Evolutionary conservation across 2,797 vertebrate genomes (phyloP).

Genomic region (Xiphophorus birchmanni): DNA sequence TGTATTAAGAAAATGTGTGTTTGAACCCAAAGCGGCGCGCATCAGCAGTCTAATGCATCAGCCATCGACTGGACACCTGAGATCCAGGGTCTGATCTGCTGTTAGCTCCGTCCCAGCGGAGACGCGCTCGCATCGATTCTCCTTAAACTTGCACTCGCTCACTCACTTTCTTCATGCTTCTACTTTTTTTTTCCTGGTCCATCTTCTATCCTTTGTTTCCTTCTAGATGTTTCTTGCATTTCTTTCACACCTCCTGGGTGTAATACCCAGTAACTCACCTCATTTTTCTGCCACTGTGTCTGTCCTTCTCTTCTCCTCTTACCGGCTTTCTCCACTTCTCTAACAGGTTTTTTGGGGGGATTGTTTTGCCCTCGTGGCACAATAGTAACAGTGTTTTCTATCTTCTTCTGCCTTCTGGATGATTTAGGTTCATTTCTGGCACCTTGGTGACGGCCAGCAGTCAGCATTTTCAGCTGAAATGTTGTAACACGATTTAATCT

Average conservation of each 20-base stretch:
- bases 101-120: slow-evolving; percentile 74
- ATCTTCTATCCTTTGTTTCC: slow-evolving; percentile 18
- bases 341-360: slow-evolving; percentile 16
- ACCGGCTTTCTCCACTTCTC: slow-evolving; percentile 35
- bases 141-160: slow-evolving; percentile 53
- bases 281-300: slow-evolving; percentile 27
- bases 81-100: slow-evolving; percentile 67
- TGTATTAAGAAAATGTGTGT: slow-evolving; percentile 89
- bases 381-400: slow-evolving; percentile 68
- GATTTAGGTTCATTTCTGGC: slow-evolving; percentile 70
- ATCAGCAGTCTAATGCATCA: slow-evolving; percentile 85
- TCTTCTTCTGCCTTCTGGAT: slow-evolving; percentile 29
- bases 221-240: slow-evolving; percentile 33
- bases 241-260: slow-evolving; percentile 56
- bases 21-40: slow-evolving; percentile 83
- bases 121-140: slow-evolving; percentile 72
- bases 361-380: slow-evolving; percentile 54
- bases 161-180: slow-evolving; percentile 54
- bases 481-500: slow-evolving; percentile 72
- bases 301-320: slow-evolving; percentile 53
- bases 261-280: slow-evolving; percentile 43
- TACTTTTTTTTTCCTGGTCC: slow-evolving; percentile 10
- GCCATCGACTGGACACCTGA: slow-evolving; percentile 87
- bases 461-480: slow-evolving; percentile 68
- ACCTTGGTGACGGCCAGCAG: slow-evolving; percentile 59